phyloP scores from a whole-genome alignment of 2,113 vertebrate species.

The Axis porcinus region DNA sequence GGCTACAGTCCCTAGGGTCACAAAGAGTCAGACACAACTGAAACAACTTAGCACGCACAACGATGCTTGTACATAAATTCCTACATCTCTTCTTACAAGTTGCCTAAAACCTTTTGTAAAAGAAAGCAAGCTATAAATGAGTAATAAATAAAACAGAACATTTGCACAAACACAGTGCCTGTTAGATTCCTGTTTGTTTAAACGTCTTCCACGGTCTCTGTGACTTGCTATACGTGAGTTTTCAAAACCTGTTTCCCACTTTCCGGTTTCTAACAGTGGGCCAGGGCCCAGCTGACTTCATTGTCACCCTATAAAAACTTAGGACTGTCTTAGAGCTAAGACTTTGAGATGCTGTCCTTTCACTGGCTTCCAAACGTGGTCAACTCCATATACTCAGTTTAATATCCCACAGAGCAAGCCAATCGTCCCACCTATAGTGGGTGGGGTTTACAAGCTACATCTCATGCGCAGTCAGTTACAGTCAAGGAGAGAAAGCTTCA shows the following conservation, averaged over 20 bases:
- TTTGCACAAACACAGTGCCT: neutral
- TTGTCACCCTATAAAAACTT: neutral
- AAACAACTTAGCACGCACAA: neutral
- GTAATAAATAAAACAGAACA: neutral
- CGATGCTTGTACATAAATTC: neutral
- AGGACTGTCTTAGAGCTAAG: neutral
- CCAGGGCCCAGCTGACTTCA: neutral
- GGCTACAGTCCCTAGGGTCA: neutral
- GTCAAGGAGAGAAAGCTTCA: neutral
- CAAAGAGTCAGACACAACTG: rapidly evolving
- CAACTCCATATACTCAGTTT: rapidly evolving
- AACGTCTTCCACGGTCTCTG: neutral
- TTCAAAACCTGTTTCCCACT: neutral
- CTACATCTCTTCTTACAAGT: neutral
- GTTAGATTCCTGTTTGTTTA: neutral
- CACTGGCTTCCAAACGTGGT: neutral
- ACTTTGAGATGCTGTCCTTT: neutral
- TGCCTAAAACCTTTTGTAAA: neutral
- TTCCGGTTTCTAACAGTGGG: neutral
- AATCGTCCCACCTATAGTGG: rapidly evolving
- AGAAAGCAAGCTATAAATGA: neutral
- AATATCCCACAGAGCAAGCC: neutral
- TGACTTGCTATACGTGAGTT: neutral
- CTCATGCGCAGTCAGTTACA: rapidly evolving
- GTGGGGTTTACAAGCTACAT: neutral